Conservation (phyloP, 2,113 vertebrate genomes). For the Cinclus mexicanus region DNA sequence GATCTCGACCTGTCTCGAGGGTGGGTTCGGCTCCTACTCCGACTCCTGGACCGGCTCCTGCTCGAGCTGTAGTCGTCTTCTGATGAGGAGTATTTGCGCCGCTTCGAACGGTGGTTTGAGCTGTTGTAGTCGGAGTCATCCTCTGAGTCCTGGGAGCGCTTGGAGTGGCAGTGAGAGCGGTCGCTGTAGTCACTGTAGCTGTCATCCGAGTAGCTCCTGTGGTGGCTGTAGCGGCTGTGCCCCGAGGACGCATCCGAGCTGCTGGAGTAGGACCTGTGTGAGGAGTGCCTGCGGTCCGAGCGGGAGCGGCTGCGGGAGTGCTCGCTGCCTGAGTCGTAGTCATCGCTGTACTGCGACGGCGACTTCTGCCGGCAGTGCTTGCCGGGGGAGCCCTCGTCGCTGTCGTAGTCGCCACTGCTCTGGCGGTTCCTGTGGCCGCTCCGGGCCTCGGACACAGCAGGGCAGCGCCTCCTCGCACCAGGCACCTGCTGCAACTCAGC, state of each 20-base stretch:
- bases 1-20: slow-evolving; percentile 70
- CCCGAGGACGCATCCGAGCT: slow-evolving; percentile 90
- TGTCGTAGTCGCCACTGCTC: slow-evolving; percentile 86
- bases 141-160: slow-evolving; percentile 84
- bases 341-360: slow-evolving; percentile 83
- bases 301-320: slow-evolving; percentile 86
- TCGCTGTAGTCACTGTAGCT: slow-evolving; percentile 95
- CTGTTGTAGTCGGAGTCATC: slow-evolving; percentile 89
- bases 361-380: slow-evolving; percentile 83
- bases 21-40: slow-evolving; percentile 80
- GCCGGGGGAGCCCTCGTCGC: slow-evolving; percentile 81
- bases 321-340: slow-evolving; percentile 85
- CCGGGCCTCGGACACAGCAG: slow-evolving; percentile 49
- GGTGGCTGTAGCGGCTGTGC: slow-evolving; percentile 85
- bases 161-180: slow-evolving; percentile 78
- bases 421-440: slow-evolving; percentile 57
- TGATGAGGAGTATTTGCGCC: slow-evolving; percentile 82
- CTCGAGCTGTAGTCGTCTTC: slow-evolving; percentile 85
- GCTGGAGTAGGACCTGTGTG: slow-evolving; percentile 85
- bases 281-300: slow-evolving; percentile 79
- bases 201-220: slow-evolving; percentile 87
- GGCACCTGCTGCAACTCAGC: slow-evolving; percentile 25
- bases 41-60: slow-evolving; percentile 84
- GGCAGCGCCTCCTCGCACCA: slow-evolving; percentile 65
- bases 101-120: slow-evolving; percentile 83